Evolutionary conservation across 2,113 vertebrate genomes (phyloP).

Genomic region (Ammodytes dubius): DNA sequence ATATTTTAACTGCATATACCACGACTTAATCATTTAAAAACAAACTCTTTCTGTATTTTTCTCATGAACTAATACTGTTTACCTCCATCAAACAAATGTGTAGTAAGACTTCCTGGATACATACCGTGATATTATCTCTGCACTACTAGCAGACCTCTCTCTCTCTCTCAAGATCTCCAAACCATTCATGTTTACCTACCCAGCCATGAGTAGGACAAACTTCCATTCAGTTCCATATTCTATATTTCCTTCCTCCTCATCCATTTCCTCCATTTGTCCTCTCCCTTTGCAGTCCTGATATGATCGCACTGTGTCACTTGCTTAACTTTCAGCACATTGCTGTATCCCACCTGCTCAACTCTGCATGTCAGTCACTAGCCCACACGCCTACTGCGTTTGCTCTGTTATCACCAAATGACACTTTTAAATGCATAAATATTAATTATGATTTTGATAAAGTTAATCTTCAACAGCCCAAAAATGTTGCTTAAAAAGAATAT

Average conservation of each 20-base stretch:
- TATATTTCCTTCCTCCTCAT: slow-evolving; percentile 39
- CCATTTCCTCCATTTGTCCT: slow-evolving; percentile 19
- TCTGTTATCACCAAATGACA: slow-evolving; percentile 21
- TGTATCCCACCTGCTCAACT: slow-evolving; percentile 54
- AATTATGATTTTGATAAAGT: neutral
- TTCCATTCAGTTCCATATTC: slow-evolving; percentile 50
- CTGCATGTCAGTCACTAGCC: slow-evolving; percentile 73
- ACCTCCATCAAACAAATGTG: slow-evolving; percentile 23
- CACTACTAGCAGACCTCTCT: slow-evolving; percentile 37
- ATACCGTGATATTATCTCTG: slow-evolving; percentile 38
- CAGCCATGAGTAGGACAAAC: slow-evolving; percentile 54
- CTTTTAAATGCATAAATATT: slow-evolving; percentile 20
- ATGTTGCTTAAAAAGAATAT: neutral
- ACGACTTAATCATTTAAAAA: neutral
- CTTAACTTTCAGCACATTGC: slow-evolving; percentile 62
- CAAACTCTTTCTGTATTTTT: slow-evolving; percentile 16
- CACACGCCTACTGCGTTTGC: slow-evolving; percentile 36
- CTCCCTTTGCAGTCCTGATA: slow-evolving; percentile 45
- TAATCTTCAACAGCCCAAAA: neutral
- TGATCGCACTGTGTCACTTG: slow-evolving; percentile 56
- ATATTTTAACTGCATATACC: slow-evolving; percentile 26
- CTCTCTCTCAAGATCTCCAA: slow-evolving; percentile 49
- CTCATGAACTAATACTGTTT: slow-evolving; percentile 40
- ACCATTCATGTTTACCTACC: slow-evolving; percentile 55
- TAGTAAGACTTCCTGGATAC: slow-evolving; percentile 32